Conservation (phyloP, 2,797 vertebrate species). For the Babyrousa celebensis region DNA sequence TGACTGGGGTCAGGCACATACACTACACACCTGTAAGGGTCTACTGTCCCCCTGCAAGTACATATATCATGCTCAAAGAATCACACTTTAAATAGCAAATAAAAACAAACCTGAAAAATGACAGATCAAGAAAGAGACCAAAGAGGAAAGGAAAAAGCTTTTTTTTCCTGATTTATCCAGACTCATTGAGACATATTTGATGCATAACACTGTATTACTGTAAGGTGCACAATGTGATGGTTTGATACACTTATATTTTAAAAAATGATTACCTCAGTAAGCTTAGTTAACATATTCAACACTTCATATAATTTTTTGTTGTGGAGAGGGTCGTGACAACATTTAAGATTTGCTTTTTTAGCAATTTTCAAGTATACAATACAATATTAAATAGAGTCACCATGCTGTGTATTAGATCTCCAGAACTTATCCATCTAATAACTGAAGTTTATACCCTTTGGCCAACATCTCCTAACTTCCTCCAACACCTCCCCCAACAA, state of each 20-base stretch:
- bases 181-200: background rate
- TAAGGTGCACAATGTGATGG: background rate
- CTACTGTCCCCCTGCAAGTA: background rate
- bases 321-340: background rate
- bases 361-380: background rate
- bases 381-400: background rate
- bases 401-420: background rate
- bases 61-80: background rate
- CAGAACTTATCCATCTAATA: background rate
- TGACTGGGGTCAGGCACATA: background rate
- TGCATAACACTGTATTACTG: background rate
- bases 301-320: background rate
- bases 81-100: background rate
- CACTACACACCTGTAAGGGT: background rate
- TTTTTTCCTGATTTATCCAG: background rate
- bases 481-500: fast-evolving
- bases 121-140: background rate
- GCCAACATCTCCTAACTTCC: background rate
- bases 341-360: background rate
- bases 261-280: background rate
- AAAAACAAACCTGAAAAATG: background rate
- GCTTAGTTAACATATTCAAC: background rate
- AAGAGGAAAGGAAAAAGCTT: background rate
- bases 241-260: background rate
- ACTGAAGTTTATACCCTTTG: too few species aligned